These are phyloP conservation scores for Athalia circularis DNA, from an alignment of 2,888 invertebrate genomes.

Conservation along the genomic window DNA sequence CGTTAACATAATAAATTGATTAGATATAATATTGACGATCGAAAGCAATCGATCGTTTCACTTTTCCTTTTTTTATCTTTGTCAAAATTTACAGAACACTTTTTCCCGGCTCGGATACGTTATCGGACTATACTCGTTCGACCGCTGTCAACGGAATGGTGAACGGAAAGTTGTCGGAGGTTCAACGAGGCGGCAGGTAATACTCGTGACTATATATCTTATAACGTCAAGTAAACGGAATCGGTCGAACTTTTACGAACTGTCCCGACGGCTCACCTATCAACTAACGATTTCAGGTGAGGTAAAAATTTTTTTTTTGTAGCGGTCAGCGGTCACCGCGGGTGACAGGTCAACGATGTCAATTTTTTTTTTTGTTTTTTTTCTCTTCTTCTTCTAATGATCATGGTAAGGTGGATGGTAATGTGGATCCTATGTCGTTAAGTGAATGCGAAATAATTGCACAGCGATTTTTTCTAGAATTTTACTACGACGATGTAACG, in stretches of 20 bases:
- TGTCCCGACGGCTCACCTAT: constrained; percentile 32
- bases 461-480: no score
- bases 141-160: constrained; percentile 67
- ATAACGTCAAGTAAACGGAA: constrained; percentile 9
- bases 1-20: constrained; percentile 18
- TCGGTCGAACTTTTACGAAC: constrained; percentile 43
- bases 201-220: constrained; percentile 9
- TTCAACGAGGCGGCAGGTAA: constrained; percentile 51
- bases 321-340: constrained; percentile 33
- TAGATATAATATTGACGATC: background rate
- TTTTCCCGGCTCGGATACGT: background rate
- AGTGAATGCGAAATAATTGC: background rate
- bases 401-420: no score
- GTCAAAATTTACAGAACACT: background rate
- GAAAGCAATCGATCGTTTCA: background rate
- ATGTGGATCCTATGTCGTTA: no score
- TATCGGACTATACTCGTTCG: constrained; percentile 52
- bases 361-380: background rate
- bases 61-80: background rate
- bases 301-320: no score
- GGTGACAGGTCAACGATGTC: constrained; percentile 50
- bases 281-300: no score
- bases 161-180: constrained; percentile 47
- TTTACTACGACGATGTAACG: no score
- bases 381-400: no score